Conservation (phyloP, 30 jellyfish, hydroid and myxozoan genomes). For the Aurelia coerulea region DNA sequence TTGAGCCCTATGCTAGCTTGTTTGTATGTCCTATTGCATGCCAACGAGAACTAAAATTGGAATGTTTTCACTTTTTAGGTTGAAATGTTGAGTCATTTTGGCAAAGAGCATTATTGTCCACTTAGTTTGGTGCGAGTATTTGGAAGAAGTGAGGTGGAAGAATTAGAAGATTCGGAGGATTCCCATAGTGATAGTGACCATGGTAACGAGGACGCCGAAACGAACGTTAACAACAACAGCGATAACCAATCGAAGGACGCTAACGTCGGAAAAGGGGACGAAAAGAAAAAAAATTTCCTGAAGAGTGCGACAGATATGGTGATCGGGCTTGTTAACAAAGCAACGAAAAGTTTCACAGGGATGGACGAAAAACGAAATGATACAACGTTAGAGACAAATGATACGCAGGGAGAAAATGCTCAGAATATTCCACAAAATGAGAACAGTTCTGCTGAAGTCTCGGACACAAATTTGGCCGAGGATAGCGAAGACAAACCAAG, state of each 20-base stretch:
- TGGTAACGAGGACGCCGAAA: conserved; percentile 28
- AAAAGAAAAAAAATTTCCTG: conserved; percentile 34
- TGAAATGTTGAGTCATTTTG: conserved; percentile 86
- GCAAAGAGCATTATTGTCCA: conserved; percentile 99
- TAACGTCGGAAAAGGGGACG: background rate
- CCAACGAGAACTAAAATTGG: too few species aligned
- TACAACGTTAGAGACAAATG: background rate
- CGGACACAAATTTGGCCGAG: background rate
- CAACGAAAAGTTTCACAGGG: conserved; percentile 85
- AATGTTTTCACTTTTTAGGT: conserved; percentile 19
- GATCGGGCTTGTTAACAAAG: conserved; percentile 78
- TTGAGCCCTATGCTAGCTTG: too few species aligned
- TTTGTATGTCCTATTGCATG: too few species aligned
- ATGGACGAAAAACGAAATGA: conserved; percentile 19
- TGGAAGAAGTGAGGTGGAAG: conserved; percentile 98
- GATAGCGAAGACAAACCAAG: conserved; percentile 3
- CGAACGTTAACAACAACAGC: background rate
- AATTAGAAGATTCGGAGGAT: conserved; percentile 78
- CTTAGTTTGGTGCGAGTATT: conserved; percentile 93
- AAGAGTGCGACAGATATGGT: conserved; percentile 93
- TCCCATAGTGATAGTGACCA: conserved; percentile 51
- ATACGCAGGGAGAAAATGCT: background rate
- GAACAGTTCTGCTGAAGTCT: background rate
- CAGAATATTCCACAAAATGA: background rate
- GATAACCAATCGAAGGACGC: conserved; percentile 17